Base-by-base conservation (phyloP, 2,888 invertebrate species). In the Cheilosia pagana region DNA sequence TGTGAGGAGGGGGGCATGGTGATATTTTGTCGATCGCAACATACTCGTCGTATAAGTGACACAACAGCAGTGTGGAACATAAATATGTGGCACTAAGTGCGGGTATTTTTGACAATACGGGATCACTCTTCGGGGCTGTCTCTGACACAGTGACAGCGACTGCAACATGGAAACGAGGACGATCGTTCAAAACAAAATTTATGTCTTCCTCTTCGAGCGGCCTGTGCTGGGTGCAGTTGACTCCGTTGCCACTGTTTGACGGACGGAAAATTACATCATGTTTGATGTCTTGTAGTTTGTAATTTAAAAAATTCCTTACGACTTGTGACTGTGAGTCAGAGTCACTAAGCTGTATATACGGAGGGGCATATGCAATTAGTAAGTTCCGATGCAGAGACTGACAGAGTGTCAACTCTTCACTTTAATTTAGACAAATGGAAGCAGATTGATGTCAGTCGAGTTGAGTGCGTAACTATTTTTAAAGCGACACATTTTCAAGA, bases 21-120 rank as follows among this genome's bases (percentile, higher is more conserved):
- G 53, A 35, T 63, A 57, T 62, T 35, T 35, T 41, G 65, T 71
- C 71, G 72, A 78, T 57, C 63, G 71, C 57, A 71, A 77, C 71
- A 78, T 63, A n/a, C n/a, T 45, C 43, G 4, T 45, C 35, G 35
- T 35, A 35, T 50, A 63, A 77, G 50, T 71, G 78, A 78, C 78
- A 78, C 78, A 71, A 78, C 70, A 81, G 50, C 81, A 81, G 81
- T 81, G 85, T 76, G 76, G 60, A 85, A 85, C 85, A 85, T 76
- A 71, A 85, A 85, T 81, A 81, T 85, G 75, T 85, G 81, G 71
- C 75, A 81, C 85, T 76, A 71, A 81, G 75, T 81, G 85, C 81
- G 85, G 81, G 85, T 85, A 75, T 85, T 76, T 81, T 85, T 85
- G 85, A 85, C 85, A 85, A 81, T 85, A 81, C 85, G 85, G 75